Base-by-base conservation (phyloP, 92 coral and sea anemone species). In the Zoanthus gigantus region DNA sequence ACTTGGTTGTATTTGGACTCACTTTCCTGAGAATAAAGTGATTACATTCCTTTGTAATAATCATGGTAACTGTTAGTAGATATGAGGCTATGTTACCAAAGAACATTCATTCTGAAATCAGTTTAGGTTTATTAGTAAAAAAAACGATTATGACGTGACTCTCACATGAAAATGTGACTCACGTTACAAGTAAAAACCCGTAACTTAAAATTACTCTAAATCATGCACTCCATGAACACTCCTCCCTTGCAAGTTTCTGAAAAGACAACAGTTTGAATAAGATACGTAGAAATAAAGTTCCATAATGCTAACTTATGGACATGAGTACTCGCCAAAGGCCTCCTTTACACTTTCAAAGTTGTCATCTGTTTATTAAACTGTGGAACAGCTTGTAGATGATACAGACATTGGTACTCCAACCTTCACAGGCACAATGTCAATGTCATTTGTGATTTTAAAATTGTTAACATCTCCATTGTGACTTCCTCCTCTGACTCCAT, bases 121-220 rank as follows among this genome's bases (percentile, higher is more conserved):
- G 69, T 58, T 77, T 60, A 66, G 31, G 79, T 87, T 87, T 66
- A 67, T 74, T 71, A 58, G 48, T 58, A 44, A 76, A 74, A 63
- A 31, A 7, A 46, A 76, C 84, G 58, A 86, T 45, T 76, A n/a
- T 65, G 54, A 76, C 84, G 83, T 86, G 89, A 61, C 68, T 61
- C 68, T 16, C 68, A 87, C 90, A 87, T 66, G 83, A 87, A 87
- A 87, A 87, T 79, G 90, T 88, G 86, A 88, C 90, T 79, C 90
- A 88, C 74, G 86, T 78, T 80, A 88, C 90, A 72, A 87, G 90
- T 87, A 85, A 77, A 71, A 87, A 87, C 66, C 47, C 14, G 82
- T 77, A 77, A 32, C 67, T 56, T 76, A 34, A 87, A 66, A 73
- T 87, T 63, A 68, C 48, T 66, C 15, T 13, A 77, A 78, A 87